Percentiles rank a stretch among this genome's conserved stretches.
These are phyloP conservation scores for Ceratina calcarata DNA, from an alignment of 1,140 invertebrate genomes.

Conservation along the genomic window DNA sequence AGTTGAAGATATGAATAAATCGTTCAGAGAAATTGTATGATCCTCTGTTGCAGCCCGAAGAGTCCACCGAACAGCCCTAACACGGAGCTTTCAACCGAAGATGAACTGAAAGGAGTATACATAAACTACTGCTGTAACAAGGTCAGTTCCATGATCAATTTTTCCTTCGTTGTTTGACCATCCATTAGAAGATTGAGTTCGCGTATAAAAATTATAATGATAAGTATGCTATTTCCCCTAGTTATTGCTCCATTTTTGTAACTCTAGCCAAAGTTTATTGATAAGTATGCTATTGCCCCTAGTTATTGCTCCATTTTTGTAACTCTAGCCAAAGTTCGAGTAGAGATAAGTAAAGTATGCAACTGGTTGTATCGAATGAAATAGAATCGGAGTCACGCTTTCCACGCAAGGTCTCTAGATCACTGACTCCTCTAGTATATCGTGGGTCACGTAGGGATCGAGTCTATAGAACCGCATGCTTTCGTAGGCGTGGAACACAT, in stretches of 20 bases:
- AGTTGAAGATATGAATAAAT: neutral
- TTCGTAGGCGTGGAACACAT: neutral
- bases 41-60: slow-evolving; percentile 86
- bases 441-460: slow-evolving; percentile 1
- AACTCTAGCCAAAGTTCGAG: too few species aligned
- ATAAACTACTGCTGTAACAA: slow-evolving; percentile 87
- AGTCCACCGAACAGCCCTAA: slow-evolving; percentile 95
- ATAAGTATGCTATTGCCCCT: too few species aligned
- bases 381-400: slow-evolving; percentile 8
- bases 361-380: slow-evolving; percentile 61
- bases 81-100: slow-evolving; percentile 88
- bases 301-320: neutral
- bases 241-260: neutral
- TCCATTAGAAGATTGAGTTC: too few species aligned
- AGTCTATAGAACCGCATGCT: neutral
- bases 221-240: too few species aligned
- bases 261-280: too few species aligned
- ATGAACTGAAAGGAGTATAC: slow-evolving; percentile 89
- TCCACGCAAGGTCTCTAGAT: slow-evolving; percentile 49
- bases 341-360: slow-evolving; percentile 1
- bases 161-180: neutral
- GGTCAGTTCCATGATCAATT: slow-evolving; percentile 76
- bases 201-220: too few species aligned
- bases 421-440: slow-evolving; percentile 45
- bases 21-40: slow-evolving; percentile 10